Evolutionary conservation across 2,888 invertebrate species (phyloP), one percentile per base, ranked within the genome.

Genomic region (Melanargia galathea): DNA sequence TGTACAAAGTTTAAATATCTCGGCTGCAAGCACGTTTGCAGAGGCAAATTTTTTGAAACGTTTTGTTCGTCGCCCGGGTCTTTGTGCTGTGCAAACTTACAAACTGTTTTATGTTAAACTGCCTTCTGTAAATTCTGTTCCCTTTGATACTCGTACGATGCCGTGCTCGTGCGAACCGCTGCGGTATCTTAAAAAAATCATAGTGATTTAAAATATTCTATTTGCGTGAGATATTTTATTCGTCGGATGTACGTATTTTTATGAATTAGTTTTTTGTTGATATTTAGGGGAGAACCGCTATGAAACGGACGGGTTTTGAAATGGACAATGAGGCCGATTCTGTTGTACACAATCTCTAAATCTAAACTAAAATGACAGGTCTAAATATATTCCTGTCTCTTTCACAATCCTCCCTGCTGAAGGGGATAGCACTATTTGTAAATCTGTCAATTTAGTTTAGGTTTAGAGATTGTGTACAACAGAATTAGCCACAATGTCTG

Each of bases 21-120:
- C 73, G 75, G 76, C 70, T 65, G 60, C 20, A 46, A 46, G 67
- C 69, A 68, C 66, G 69, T 67, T 69, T 35, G 16, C 68, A 57
- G 51, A 40, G 64, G 65, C 69, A 77, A 76, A 79, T 79, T 77
- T 75, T 70, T 71, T 52, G 49, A 73, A 77, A 73, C 68, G 72
- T 74, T 78, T 75, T 74, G 71, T 71, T 57, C 52, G 69, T 62
- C 70, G 62, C 22, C 49, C 65, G 66, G 63, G 49, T 69, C 59
- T 62, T 64, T 70, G 65, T 64, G 51, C 57, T 61, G 49, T 64
- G 49, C 58, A 59, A 49, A 56, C 65, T 33, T 45, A 48, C 40
- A 48, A 64, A 59, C 20, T 48, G 57, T 62, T 59, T 48, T 59
- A 54, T 64, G 62, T 55, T 43, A 58, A 65, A 59, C 60, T 65